phyloP scores from a whole-genome alignment of 2,797 vertebrate genomes.

The Hemitrygon akajei region DNA sequence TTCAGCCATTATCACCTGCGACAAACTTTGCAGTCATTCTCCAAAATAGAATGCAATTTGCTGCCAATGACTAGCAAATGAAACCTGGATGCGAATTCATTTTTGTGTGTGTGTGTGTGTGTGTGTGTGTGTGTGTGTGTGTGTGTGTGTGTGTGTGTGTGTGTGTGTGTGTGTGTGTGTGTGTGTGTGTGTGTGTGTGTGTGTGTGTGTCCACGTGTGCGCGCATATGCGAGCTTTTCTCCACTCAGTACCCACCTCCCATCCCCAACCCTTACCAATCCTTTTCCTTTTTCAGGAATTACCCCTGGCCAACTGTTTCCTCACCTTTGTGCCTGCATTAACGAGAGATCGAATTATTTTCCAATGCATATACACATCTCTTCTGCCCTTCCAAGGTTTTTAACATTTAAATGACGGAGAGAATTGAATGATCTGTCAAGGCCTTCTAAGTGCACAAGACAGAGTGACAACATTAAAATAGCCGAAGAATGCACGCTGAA shows the following conservation, averaged over 20 bases:
- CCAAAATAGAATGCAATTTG: slow-evolving; percentile 78
- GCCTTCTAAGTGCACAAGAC: slow-evolving; percentile 47
- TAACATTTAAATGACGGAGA: slow-evolving; percentile 49
- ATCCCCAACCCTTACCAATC: slow-evolving; percentile 36
- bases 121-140: no score
- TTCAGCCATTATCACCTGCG: slow-evolving; percentile 36
- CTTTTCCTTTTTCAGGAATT: slow-evolving; percentile 15
- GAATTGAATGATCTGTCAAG: slow-evolving; percentile 48
- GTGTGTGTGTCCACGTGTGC: neutral
- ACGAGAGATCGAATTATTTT: slow-evolving; percentile 4
- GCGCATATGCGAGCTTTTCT: slow-evolving; percentile 51
- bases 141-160: neutral
- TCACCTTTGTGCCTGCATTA: slow-evolving; percentile 28
- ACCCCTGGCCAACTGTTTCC: neutral
- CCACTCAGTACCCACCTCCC: no score
- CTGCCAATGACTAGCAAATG: slow-evolving; percentile 67
- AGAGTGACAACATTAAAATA: slow-evolving; percentile 44
- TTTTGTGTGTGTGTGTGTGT: slow-evolving; percentile 55
- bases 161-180: no score
- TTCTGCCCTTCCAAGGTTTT: slow-evolving; percentile 49
- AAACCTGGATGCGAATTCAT: slow-evolving; percentile 79
- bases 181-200: neutral
- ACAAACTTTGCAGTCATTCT: slow-evolving; percentile 53
- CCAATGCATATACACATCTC: no score
- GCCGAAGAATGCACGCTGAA: slow-evolving; percentile 2